phyloP scores from a whole-genome alignment of 2,113 vertebrate genomes.

The Petaurus breviceps region DNA sequence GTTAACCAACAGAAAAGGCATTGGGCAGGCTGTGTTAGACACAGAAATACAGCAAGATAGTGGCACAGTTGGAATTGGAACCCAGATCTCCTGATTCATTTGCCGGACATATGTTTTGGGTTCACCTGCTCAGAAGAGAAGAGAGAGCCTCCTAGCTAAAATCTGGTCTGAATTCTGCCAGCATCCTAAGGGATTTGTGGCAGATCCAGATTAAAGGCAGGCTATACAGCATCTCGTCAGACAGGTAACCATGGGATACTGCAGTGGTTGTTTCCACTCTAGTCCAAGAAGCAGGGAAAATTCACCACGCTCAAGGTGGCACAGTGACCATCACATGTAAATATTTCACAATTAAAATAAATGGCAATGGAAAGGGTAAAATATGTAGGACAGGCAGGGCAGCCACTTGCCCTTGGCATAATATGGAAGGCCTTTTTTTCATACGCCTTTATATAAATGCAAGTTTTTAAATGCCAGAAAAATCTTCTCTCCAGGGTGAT shows the following conservation, averaged over 20 bases:
- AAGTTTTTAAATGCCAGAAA: too few species aligned
- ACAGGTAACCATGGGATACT: neutral
- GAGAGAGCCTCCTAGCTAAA: accelerated
- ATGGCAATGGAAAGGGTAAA: neutral
- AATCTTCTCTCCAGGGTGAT: neutral
- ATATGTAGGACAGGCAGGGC: neutral
- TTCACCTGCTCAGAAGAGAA: neutral
- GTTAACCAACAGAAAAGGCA: neutral
- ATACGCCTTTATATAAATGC: neutral
- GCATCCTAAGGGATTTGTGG: neutral
- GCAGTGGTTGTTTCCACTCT: neutral
- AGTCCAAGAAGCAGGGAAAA: neutral
- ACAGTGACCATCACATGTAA: neutral
- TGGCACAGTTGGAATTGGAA: neutral
- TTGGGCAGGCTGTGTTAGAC: neutral
- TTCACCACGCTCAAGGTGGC: neutral
- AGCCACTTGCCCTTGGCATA: neutral
- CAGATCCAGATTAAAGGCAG: neutral
- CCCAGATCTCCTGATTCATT: neutral
- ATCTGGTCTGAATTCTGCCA: too few species aligned
- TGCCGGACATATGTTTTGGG: neutral
- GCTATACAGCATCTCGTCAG: accelerated
- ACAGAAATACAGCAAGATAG: neutral
- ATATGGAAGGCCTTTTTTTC: neutral
- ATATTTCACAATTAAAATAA: neutral